phyloP scores from a whole-genome alignment of 2,113 vertebrate genomes.

The Myotis brandtii region DNA sequence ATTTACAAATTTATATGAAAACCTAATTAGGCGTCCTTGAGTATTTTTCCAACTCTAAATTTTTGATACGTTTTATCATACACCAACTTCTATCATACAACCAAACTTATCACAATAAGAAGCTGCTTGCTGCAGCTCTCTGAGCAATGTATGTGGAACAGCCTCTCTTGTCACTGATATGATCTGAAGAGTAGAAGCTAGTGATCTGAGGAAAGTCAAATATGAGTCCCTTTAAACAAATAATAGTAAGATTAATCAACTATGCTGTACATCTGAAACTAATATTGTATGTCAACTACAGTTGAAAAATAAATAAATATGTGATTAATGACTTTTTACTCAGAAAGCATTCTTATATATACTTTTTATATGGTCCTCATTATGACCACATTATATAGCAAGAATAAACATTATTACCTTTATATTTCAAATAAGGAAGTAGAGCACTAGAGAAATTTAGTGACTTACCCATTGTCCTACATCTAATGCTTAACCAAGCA shows the following conservation, averaged over 20 bases:
- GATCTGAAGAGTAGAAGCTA: background rate
- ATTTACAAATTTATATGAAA: background rate
- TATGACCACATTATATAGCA: background rate
- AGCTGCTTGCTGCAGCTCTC: background rate
- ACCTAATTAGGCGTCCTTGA: background rate
- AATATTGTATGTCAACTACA: background rate
- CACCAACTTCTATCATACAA: background rate
- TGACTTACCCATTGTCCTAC: background rate
- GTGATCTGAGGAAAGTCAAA: background rate
- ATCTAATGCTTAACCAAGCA: background rate
- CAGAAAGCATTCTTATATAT: background rate
- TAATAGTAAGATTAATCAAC: background rate
- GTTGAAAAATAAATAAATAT: background rate
- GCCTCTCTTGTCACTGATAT: background rate
- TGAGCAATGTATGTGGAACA: background rate
- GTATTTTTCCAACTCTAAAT: background rate
- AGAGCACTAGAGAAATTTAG: background rate
- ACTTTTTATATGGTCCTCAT: background rate
- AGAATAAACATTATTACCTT: background rate
- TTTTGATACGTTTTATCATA: background rate
- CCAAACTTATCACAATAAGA: background rate
- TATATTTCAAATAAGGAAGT: constrained; percentile 19
- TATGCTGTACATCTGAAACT: background rate
- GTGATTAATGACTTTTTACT: background rate
- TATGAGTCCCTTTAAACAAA: background rate